A percentile compares a stretch with the other conserved stretches of the same genome.
Conservation (phyloP, 2,888 invertebrate species). For the Itoplectis maculator region DNA sequence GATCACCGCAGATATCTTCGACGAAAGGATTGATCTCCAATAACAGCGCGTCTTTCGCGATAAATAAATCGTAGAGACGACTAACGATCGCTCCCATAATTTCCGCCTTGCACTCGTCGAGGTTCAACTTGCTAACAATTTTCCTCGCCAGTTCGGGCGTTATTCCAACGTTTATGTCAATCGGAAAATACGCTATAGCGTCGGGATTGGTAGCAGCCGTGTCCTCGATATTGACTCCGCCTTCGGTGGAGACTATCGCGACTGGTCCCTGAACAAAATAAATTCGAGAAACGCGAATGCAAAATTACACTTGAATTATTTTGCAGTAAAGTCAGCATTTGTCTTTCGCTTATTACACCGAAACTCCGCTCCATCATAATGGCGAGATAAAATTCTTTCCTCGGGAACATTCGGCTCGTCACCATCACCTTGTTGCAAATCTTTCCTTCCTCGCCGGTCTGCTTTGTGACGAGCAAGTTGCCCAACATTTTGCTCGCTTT, state of each 20-base stretch:
- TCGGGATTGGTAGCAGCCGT: constrained; percentile 97
- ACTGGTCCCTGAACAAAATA: constrained; percentile 92
- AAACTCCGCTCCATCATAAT: constrained; percentile 99
- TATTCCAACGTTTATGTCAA: constrained; percentile 92
- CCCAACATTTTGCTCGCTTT: constrained; percentile 95
- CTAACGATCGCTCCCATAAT: constrained; percentile 91
- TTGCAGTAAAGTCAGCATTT: too few relatives aligned
- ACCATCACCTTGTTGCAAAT: constrained; percentile 98
- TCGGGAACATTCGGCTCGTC: constrained; percentile 97
- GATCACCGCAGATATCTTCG: constrained; percentile 93
- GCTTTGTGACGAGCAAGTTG: constrained; percentile 96
- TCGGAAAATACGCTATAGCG: constrained; percentile 96
- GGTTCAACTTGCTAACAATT: constrained; percentile 91
- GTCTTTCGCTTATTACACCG: constrained; percentile 87
- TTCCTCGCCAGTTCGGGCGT: constrained; percentile 90
- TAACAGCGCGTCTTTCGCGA: constrained; percentile 94
- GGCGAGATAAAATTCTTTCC: constrained; percentile 98
- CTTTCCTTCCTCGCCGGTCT: constrained; percentile 96
- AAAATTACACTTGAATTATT: background rate
- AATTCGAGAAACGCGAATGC: constrained; percentile 62
- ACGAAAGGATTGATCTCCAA: constrained; percentile 98
- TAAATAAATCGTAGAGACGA: constrained; percentile 94
- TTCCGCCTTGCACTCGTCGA: constrained; percentile 87
- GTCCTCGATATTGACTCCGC: constrained; percentile 98
- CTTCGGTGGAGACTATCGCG: constrained; percentile 97